Evolutionary conservation across 2,797 vertebrate genomes (phyloP).

Genomic region (Triplophysa yarkandensis): DNA sequence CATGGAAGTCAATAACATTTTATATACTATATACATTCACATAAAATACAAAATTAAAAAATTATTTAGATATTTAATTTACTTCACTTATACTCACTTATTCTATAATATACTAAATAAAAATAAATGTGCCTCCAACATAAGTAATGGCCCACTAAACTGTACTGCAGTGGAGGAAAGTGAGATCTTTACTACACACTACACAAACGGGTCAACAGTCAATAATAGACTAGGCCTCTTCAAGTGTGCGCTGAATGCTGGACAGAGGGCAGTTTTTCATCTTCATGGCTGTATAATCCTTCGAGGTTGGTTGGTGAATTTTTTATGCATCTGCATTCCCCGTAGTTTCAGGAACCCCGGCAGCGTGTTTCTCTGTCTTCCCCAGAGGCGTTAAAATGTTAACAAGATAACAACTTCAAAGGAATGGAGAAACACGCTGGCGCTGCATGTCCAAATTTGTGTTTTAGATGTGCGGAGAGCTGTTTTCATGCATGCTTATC

Average conservation of each 20-base stretch:
- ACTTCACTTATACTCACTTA: no score
- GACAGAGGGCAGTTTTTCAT: slow-evolving; percentile 13
- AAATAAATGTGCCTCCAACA: not conserved
- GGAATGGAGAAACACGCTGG: slow-evolving; percentile 33
- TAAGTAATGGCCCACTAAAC: not conserved
- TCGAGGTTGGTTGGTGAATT: slow-evolving; percentile 43
- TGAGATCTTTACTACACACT: not conserved
- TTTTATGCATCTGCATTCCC: slow-evolving; percentile 48
- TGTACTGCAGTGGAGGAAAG: not conserved
- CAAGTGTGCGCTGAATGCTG: slow-evolving; percentile 11
- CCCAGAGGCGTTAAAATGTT: slow-evolving; percentile 58
- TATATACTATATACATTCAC: no score
- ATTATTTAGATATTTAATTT: no score
- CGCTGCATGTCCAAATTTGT: slow-evolving; percentile 31
- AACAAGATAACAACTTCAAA: slow-evolving; percentile 65
- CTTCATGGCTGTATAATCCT: slow-evolving; percentile 35
- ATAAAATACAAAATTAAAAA: no score
- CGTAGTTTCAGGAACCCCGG: slow-evolving; percentile 35
- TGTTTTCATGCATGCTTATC: slow-evolving; percentile 31
- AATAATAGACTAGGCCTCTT: not conserved
- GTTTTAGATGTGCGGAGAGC: slow-evolving; percentile 38
- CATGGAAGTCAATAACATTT: no score
- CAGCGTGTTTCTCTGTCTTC: slow-evolving; percentile 32
- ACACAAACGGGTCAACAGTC: not conserved
- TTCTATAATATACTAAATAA: no score